Percentiles rank a stretch among this genome's conserved stretches.
Evolutionary conservation across 1,140 invertebrate genomes (phyloP).

Genomic region (Parapsyche elsis): DNA sequence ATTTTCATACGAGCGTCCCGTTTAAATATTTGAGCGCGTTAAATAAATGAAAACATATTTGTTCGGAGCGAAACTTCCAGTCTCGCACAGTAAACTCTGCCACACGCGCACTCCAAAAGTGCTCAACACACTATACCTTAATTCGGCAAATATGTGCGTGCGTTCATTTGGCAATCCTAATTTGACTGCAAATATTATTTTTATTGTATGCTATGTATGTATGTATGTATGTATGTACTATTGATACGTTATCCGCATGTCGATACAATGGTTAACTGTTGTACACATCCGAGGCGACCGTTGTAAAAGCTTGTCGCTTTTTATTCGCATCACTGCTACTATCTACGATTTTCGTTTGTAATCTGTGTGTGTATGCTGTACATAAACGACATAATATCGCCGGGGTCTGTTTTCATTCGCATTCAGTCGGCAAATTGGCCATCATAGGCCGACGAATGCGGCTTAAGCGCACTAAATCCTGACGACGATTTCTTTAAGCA

Average conservation of each 20-base stretch:
- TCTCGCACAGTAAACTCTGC: neutral
- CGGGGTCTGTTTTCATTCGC: constrained; percentile 12
- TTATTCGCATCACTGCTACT: too few relatives aligned
- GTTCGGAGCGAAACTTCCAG: constrained; percentile 3
- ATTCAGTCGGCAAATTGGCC: constrained; percentile 23
- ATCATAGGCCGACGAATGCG: constrained; percentile 14
- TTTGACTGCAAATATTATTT: too few relatives aligned
- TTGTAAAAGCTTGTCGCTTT: too few relatives aligned
- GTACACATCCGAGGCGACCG: too few relatives aligned
- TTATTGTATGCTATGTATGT: too few relatives aligned
- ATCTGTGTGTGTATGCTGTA: too few relatives aligned
- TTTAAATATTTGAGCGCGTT: constrained; percentile 25
- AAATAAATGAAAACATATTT: constrained; percentile 25
- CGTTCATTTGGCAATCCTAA: neutral
- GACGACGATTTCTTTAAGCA: constrained; percentile 23
- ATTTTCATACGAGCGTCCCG: constrained; percentile 6
- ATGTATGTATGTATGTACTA: too few relatives aligned
- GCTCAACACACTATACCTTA: constrained; percentile 1
- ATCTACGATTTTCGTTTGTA: too few relatives aligned
- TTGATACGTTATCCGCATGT: too few relatives aligned
- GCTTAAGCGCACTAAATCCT: constrained; percentile 13
- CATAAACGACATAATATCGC: too few relatives aligned
- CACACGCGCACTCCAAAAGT: too few relatives aligned
- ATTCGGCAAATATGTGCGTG: neutral
- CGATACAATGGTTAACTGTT: too few relatives aligned